Base-by-base conservation (phyloP, 1,140 invertebrate species). In the Drosophila nikananu region DNA sequence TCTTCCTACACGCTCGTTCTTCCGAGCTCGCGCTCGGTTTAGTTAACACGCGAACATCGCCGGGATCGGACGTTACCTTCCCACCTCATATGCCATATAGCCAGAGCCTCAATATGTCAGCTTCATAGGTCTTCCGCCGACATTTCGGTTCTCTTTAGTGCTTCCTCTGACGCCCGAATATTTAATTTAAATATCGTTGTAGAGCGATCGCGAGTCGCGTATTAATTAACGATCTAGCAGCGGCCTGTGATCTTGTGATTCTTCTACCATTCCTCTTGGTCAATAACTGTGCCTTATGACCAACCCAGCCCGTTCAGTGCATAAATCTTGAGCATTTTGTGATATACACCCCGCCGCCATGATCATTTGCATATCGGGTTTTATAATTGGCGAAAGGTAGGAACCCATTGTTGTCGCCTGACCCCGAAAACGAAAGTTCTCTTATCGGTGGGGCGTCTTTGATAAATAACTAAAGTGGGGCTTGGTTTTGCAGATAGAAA, bases 311-410 rank as follows among this genome's bases (percentile, higher is more conserved):
- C 44, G 46, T 49, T 25, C 7, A 60, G 37, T 23, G 66, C 60
- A 79, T 64, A 73, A 59, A 79, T 79, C 54, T 72, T 54, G 15
- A 37, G 9, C 37, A 39, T 51, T 51, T 73, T 68, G 51, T 71
- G 66, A 73, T 58, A 51, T 27, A 30, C 12, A 6, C 30, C 25
- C 32, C 65, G 93, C 25, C 65, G 93, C 79, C 65, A 95, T 95
- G 95, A 95, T 95, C 90, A 95, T 95, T 91, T 95, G 95, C 90
- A 94, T 95, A 86, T 95, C 95, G 60, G 95, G 95, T 94, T 95
- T 95, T 94, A 92, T 95, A 91, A 94, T 94, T 94, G 93, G 95
- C 94, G 93, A 95, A 95, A 95, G 94, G 92, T 95, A 95, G 90
- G 48, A 86, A 59, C 60, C 65, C 46, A 51, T 49, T 39, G 54